Base-by-base conservation (phyloP, 2,797 vertebrate genomes). In the Pempheris klunzingeri region DNA sequence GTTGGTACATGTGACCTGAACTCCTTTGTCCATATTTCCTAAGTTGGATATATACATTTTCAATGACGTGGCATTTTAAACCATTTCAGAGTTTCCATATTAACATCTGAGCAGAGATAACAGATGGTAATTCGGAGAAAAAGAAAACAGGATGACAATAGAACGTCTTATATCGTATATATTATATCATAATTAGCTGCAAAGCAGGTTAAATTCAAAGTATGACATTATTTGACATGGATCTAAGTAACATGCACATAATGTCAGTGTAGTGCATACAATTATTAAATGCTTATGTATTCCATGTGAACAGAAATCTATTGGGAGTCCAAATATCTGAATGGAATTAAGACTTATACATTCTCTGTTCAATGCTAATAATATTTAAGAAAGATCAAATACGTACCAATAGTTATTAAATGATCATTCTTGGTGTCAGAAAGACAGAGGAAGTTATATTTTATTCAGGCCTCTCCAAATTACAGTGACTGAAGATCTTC, bases 401-500 rank as follows among this genome's bases (percentile, higher is more conserved):
- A 38, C 30, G 30, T 17, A n/a, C n/a, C n/a, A n/a, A n/a, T n/a
- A 4, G 13, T 26, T 26, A 36, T 50, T 30, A 28, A 49, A 20
- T 36, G 24, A 18, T 34, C 4, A 34, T 17, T 53, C 1, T 59
- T 24, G 22, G 43, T 65, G 7, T 46, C 28, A n/a, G 9, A 53
- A 14, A 59, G 28, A 26, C 22, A 36, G 61, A 53, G n/a, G 22
- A 55, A 3, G 44, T 54, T 53, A 12, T 53, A 11, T 47, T 76
- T 82, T 44, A 69, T 34, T 65, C 20, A 75, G 12, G 28, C 18
- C 30, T 66, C 46, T 68, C 46, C 28, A 59, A 76, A 64, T 65
- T 3, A 70, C 36, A 60, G 65, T 10, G 50, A 71, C 60, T 74
- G 15, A 47, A 71, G 32, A 84, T 57, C 55, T 67, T 66, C 62